Conservation (phyloP, 2,888 invertebrate species). For the Argyresthia albistria region DNA sequence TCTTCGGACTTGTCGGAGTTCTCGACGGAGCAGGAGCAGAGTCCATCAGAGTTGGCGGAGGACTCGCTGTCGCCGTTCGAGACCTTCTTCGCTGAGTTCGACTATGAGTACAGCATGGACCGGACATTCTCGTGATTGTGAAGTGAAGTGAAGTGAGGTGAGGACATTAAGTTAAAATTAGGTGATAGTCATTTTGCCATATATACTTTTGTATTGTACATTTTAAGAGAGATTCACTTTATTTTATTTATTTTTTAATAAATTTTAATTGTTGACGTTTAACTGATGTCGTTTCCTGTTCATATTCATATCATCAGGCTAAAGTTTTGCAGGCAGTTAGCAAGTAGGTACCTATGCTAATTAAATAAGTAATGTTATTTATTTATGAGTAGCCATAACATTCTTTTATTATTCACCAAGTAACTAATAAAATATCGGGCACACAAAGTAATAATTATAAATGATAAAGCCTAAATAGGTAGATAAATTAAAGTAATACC, state of each 20-base stretch:
- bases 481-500: no score
- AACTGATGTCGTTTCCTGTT: neutral
- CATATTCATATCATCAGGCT: no score
- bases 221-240: constrained; percentile 28
- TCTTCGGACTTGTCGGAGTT: constrained; percentile 67
- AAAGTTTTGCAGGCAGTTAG: no score
- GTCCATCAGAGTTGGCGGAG: constrained; percentile 61
- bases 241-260: constrained; percentile 47
- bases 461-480: no score
- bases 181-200: constrained; percentile 2
- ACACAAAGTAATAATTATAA: no score
- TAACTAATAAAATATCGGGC: no score
- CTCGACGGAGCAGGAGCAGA: constrained; percentile 57
- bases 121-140: constrained; percentile 52
- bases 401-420: no score
- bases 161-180: neutral
- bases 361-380: no score
- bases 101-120: constrained; percentile 54
- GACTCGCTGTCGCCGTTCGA: constrained; percentile 74
- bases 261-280: constrained; percentile 60
- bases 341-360: no score
- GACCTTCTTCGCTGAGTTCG: constrained; percentile 65
- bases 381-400: no score
- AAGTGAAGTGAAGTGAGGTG: neutral
- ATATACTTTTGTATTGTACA: constrained; percentile 45